Conservation (phyloP, 2,113 vertebrate genomes). For the Polyodon spathula region DNA sequence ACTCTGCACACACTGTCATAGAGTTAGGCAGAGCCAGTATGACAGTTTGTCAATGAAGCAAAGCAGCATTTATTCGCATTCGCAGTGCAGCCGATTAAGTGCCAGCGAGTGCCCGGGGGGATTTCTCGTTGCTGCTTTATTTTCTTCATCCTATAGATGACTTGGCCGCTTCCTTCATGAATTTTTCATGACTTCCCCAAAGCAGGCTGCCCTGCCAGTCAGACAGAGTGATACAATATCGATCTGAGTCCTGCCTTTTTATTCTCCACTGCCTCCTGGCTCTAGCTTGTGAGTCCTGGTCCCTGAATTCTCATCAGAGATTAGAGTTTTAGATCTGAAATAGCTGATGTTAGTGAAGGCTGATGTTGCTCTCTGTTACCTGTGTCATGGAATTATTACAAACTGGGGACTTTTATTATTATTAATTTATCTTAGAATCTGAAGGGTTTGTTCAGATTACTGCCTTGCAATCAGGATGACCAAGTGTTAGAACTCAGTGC, state of each 20-base stretch:
- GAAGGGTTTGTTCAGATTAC: not conserved
- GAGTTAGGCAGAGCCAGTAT: conserved; percentile 32
- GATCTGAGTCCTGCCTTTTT: conserved; percentile 60
- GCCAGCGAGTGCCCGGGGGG: conserved; percentile 60
- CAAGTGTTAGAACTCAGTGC: not conserved
- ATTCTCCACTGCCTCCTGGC: conserved; percentile 28
- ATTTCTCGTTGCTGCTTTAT: conserved; percentile 63
- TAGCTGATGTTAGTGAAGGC: not conserved
- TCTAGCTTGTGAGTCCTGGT: conserved; percentile 18
- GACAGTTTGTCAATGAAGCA: conserved; percentile 59
- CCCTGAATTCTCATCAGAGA: conserved; percentile 65
- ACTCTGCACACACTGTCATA: conserved; percentile 30
- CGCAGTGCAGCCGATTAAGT: conserved; percentile 62
- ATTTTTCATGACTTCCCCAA: conserved; percentile 80
- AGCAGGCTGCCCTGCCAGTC: conserved; percentile 64
- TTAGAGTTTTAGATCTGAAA: conserved; percentile 17
- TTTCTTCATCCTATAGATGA: conserved; percentile 70
- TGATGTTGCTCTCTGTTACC: not conserved
- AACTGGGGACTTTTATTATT: not conserved
- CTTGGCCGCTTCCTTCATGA: conserved; percentile 71
- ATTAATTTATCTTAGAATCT: not conserved
- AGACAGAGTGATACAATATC: conserved; percentile 68
- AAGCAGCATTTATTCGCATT: conserved; percentile 67
- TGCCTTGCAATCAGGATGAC: not conserved
- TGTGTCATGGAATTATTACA: not conserved